A percentile compares a stretch with the other conserved stretches of the same genome.
Conservation (phyloP, 2,113 vertebrate species). For the Antechinus flavipes region DNA sequence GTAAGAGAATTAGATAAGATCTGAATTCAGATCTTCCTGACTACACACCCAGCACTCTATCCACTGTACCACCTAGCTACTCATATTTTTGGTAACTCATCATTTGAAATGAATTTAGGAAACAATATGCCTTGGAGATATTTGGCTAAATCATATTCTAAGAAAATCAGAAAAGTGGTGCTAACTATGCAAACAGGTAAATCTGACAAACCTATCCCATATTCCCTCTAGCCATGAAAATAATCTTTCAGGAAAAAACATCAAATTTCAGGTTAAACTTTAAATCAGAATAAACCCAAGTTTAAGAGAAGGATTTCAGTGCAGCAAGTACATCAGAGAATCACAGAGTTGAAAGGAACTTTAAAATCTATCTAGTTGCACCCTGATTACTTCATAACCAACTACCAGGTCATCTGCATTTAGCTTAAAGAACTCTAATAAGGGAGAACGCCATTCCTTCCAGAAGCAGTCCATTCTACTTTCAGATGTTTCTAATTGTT, state of each 20-base stretch:
- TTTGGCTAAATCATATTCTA: neutral
- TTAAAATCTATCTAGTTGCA: neutral
- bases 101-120: neutral
- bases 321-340: neutral
- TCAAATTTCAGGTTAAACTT: neutral
- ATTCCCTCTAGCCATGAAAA: neutral
- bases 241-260: neutral
- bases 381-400: neutral
- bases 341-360: neutral
- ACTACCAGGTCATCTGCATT: neutral
- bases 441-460: neutral
- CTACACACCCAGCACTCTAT: neutral
- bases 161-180: neutral
- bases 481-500: neutral
- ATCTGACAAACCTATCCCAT: neutral
- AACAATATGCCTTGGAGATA: neutral
- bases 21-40: neutral
- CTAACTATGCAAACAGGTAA: neutral
- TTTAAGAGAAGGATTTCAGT: neutral
- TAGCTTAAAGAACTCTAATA: neutral
- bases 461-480: neutral
- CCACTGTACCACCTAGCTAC: neutral
- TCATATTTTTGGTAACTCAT: constrained; percentile 10
- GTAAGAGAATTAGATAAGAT: neutral
- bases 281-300: neutral